phyloP scores from a whole-genome alignment of 2,797 vertebrate genomes.

The Myripristis jacobus region DNA sequence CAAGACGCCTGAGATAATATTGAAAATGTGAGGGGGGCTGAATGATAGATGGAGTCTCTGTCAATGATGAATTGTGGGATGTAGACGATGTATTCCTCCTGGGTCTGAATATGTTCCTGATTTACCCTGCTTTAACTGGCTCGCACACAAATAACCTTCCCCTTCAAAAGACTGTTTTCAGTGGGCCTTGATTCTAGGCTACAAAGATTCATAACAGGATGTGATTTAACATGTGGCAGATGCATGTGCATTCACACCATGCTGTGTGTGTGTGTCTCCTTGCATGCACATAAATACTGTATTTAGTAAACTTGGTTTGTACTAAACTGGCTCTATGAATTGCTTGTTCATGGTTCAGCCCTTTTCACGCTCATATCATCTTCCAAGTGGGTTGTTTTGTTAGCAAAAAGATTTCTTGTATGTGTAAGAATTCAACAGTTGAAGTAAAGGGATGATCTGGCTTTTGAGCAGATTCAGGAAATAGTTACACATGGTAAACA shows the following conservation, averaged over 20 bases:
- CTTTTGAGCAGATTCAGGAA: background rate
- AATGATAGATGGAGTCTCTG: no score
- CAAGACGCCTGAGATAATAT: background rate
- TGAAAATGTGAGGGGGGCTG: background rate
- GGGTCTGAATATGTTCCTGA: constrained; percentile 18
- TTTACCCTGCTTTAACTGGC: constrained; percentile 15
- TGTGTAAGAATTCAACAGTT: no score
- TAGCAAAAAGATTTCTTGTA: no score
- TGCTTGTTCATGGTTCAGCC: no score
- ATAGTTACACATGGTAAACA: background rate
- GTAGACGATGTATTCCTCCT: background rate
- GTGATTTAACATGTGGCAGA: background rate
- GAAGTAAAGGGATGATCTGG: no score
- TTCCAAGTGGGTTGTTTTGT: no score
- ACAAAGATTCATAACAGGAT: constrained; percentile 13
- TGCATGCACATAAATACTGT: no score
- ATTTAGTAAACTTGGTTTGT: no score
- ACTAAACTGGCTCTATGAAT: no score
- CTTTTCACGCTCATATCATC: no score
- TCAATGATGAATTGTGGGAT: constrained; percentile 18
- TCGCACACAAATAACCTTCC: background rate
- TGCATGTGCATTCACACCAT: constrained; percentile 9
- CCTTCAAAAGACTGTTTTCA: constrained; percentile 4
- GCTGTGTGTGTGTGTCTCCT: background rate
- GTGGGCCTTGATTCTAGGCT: no score